Conservation (phyloP, 2,113 vertebrate genomes). For the Otolemur garnettii region DNA sequence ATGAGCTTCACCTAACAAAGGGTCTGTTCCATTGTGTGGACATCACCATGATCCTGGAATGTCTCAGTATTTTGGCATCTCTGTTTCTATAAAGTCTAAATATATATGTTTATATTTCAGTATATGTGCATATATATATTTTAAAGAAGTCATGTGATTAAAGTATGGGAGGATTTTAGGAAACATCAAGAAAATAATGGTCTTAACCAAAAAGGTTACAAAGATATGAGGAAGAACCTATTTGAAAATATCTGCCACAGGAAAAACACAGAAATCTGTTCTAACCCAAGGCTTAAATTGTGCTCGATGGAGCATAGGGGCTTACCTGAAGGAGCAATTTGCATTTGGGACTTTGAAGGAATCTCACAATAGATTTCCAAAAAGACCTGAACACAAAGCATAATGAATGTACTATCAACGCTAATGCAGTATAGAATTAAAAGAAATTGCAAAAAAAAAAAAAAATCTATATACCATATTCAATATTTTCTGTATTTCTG, state of each 20-base stretch:
- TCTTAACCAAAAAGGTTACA: background rate
- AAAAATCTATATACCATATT: background rate
- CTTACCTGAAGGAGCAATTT: background rate
- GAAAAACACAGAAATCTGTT: background rate
- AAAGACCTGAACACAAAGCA: constrained; percentile 24
- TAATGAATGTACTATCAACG: background rate
- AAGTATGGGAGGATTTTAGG: constrained; percentile 42
- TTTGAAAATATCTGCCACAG: constrained; percentile 36
- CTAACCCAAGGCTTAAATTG: background rate
- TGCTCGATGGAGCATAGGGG: background rate
- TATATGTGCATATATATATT: background rate
- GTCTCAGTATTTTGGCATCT: background rate
- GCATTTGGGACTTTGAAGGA: constrained; percentile 26
- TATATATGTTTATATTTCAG: background rate
- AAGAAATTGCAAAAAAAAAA: constrained; percentile 33
- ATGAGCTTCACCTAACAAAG: background rate
- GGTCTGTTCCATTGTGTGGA: background rate
- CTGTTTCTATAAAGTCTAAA: background rate
- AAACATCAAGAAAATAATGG: constrained; percentile 2
- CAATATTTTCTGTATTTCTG: constrained; percentile 3
- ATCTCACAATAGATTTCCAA: background rate
- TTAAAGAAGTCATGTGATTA: background rate
- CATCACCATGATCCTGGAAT: background rate
- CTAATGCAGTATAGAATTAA: background rate
- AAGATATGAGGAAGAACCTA: background rate